These are phyloP conservation scores for Paramisgurnus dabryanus DNA, from an alignment of 2,113 vertebrate species.

Conservation along the genomic window DNA sequence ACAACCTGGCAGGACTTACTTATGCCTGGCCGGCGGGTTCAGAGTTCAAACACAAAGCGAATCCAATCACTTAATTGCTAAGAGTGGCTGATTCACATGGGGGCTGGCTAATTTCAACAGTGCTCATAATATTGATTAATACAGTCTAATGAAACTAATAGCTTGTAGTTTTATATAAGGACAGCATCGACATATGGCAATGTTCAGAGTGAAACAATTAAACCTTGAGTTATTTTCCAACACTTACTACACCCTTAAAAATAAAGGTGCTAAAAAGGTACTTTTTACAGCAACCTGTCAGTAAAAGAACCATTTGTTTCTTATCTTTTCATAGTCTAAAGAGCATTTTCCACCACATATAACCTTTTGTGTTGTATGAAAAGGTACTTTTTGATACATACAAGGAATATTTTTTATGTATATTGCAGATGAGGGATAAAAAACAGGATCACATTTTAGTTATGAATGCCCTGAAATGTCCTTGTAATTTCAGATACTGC, in stretches of 20 bases:
- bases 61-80: slow-evolving; percentile 42
- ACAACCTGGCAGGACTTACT: slow-evolving; percentile 32
- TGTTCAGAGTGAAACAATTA: slow-evolving; percentile 1
- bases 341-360: too few species aligned
- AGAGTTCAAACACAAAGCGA: slow-evolving; percentile 42
- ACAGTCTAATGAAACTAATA: slow-evolving; percentile 45
- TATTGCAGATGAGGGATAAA: not conserved
- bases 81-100: slow-evolving; percentile 5
- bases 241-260: too few species aligned
- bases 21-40: slow-evolving; percentile 39
- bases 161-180: slow-evolving; percentile 17
- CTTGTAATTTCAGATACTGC: not conserved
- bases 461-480: not conserved
- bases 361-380: too few species aligned
- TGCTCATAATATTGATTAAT: slow-evolving; percentile 49
- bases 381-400: too few species aligned
- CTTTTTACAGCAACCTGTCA: too few species aligned
- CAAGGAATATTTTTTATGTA: not conserved
- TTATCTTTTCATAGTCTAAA: too few species aligned
- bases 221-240: slow-evolving; percentile 3
- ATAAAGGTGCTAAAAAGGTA: too few species aligned
- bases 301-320: too few species aligned
- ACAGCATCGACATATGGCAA: not conserved
- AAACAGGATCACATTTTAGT: not conserved
- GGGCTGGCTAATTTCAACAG: slow-evolving; percentile 32